Percentiles rank a stretch among this genome's conserved stretches.
Conservation (phyloP, 2,888 invertebrate species). For the Diadegma fenestrale region DNA sequence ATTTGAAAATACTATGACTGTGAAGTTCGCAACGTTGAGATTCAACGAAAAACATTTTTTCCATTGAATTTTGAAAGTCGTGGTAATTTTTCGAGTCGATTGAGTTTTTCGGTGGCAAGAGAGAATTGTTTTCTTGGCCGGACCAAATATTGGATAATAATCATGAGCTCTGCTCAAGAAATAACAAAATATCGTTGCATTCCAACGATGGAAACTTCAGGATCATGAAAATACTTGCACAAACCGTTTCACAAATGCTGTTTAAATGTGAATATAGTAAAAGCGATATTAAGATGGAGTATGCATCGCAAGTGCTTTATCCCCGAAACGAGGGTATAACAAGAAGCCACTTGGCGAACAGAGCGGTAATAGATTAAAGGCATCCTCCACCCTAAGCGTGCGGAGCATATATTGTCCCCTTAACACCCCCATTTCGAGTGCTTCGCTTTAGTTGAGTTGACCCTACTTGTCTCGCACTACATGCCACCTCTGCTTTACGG, state of each 20-base stretch:
- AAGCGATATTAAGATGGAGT: slow-evolving; percentile 25
- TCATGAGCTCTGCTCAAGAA: too few species aligned
- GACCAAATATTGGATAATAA: too few species aligned
- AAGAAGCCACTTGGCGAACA: slow-evolving; percentile 82
- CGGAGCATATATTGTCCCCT: slow-evolving; percentile 81
- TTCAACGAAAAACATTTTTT: too few species aligned
- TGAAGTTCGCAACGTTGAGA: too few species aligned
- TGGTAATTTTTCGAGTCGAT: too few species aligned
- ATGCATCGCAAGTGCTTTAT: slow-evolving; percentile 64
- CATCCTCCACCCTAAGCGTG: slow-evolving; percentile 77
- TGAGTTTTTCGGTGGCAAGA: too few species aligned
- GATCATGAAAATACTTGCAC: slow-evolving; percentile 51
- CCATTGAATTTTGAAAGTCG: too few species aligned
- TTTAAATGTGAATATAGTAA: slow-evolving; percentile 8
- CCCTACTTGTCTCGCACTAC: slow-evolving; percentile 79
- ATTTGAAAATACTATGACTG: slow-evolving; percentile 54
- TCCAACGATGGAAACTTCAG: too few species aligned
- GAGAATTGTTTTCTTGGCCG: too few species aligned
- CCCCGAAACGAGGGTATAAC: slow-evolving; percentile 81
- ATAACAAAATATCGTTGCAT: too few species aligned
- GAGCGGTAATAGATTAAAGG: slow-evolving; percentile 83
- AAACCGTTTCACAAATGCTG: slow-evolving; percentile 1
- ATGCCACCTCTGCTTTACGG: slow-evolving; percentile 13
- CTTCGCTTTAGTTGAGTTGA: slow-evolving; percentile 83
- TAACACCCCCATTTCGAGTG: slow-evolving; percentile 79